Evolutionary conservation across 2,797 vertebrate genomes (phyloP).

Genomic region (Otus scops): DNA sequence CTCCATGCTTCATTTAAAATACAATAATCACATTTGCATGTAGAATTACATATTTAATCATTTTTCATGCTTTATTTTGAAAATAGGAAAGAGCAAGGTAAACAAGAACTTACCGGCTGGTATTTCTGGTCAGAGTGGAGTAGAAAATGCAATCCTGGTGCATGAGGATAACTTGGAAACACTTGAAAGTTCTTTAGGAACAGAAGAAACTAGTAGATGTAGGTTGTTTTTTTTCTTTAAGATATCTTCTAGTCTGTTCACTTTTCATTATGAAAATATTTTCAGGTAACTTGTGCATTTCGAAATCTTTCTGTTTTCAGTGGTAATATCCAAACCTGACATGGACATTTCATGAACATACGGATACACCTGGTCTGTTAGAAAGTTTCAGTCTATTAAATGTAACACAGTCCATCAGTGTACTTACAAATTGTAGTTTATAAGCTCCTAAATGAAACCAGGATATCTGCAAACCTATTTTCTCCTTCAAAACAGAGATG

Average conservation of each 20-base stretch:
- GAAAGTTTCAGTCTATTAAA: not conserved
- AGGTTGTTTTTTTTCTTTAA: not conserved
- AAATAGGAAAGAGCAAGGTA: slow-evolving; percentile 85
- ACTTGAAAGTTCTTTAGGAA: slow-evolving; percentile 74
- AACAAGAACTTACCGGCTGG: slow-evolving; percentile 76
- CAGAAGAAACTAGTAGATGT: slow-evolving; percentile 72
- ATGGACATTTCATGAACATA: not conserved
- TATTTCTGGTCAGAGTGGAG: slow-evolving; percentile 68
- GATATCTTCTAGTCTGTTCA: not conserved
- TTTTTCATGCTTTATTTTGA: slow-evolving; percentile 38
- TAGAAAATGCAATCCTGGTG: slow-evolving; percentile 65
- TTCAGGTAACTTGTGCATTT: not conserved
- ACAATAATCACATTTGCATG: not conserved
- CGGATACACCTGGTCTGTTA: accelerated
- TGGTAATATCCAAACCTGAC: not conserved
- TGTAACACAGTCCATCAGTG: not conserved
- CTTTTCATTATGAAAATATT: not conserved
- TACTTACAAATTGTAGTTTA: not conserved
- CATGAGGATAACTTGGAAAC: slow-evolving; percentile 73
- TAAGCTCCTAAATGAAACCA: not conserved
- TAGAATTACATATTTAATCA: not conserved
- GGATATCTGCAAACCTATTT: not conserved
- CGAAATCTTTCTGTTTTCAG: not conserved
- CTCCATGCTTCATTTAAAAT: not conserved
- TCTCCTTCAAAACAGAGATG: not conserved